Base-by-base conservation (phyloP, 2,113 vertebrate species). In the Barbus barbus region DNA sequence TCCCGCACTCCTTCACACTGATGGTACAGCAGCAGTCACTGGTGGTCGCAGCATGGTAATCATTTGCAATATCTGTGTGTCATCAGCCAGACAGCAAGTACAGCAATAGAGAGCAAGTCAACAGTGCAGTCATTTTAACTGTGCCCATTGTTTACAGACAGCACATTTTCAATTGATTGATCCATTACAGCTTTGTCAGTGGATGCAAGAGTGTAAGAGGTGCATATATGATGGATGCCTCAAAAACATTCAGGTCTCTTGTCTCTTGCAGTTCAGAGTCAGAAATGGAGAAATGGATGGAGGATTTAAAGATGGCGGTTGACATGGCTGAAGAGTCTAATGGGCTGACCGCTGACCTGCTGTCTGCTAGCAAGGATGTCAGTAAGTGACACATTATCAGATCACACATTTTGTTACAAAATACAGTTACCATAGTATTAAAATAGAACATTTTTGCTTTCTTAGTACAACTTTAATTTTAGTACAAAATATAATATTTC, bases 201-300 rank as follows among this genome's bases (percentile, higher is more conserved):
- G 14, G 61, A 16, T 63, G 13, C 13, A 7, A 22, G 22, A 60
- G n/a, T 12, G 22, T 60, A 24, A 26, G 58, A 26, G 24, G 8
- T 22, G 31, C 65, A 36, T 9, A 22, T 36, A 20, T 69, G 65
- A 22, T 69, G 31, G 31, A 69, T 36, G 63, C 2, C 8, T 33
- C 6, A 67, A 33, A 33, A 9, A 5, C 65, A 22, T 22, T 13
- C 38, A 26, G 69, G 5, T 16, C 11, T 73, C 36, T 46, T 46
- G 20, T 72, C 38, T 73, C 60, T 53, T 78, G 1, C 67, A 99
- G 98, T 88, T 96, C 94, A n/a, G 89, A 88, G 0, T 83, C 92
- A 4, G 98, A 99, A 90, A 98, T 97, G 97, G 96, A 97, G 80
- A 98, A 97, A 86, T 99, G 98, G 98, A 95, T 95, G 38, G 97